Conservation (phyloP, 2,888 invertebrate species). For the Parthenolecanium corni region DNA sequence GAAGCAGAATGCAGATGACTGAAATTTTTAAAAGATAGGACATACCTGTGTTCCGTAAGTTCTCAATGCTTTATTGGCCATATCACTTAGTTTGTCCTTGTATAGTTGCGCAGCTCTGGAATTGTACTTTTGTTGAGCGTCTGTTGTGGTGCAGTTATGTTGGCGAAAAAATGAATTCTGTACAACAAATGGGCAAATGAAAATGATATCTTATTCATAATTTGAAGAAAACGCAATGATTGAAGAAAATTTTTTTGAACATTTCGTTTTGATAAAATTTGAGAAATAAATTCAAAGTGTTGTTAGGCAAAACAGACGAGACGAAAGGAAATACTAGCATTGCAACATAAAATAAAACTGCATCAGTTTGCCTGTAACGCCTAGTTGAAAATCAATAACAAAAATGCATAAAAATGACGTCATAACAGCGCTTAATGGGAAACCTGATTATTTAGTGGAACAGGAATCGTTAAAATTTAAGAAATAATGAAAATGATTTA, state of each 20-base stretch:
- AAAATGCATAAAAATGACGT: not conserved
- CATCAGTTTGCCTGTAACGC: too few relatives aligned
- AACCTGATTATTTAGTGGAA: too few relatives aligned
- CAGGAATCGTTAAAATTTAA: not conserved
- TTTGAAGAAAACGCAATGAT: too few relatives aligned
- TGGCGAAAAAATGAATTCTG: slow-evolving; percentile 86
- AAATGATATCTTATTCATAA: too few relatives aligned
- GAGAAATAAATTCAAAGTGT: too few relatives aligned
- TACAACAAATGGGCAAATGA: not conserved
- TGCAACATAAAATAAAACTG: too few relatives aligned
- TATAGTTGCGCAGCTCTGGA: slow-evolving; percentile 90
- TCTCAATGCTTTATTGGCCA: slow-evolving; percentile 80
- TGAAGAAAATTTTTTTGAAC: too few relatives aligned
- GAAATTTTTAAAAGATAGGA: slow-evolving; percentile 27
- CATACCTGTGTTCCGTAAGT: slow-evolving; percentile 75
- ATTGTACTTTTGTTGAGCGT: slow-evolving; percentile 94
- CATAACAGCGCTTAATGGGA: too few relatives aligned
- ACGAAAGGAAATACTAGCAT: too few relatives aligned
- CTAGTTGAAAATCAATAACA: too few relatives aligned
- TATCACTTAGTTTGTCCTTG: slow-evolving; percentile 69
- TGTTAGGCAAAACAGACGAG: too few relatives aligned
- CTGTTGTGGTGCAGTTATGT: slow-evolving; percentile 80
- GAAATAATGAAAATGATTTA: slow-evolving; percentile 40
- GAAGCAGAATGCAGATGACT: not conserved
- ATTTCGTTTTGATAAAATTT: too few relatives aligned